Evolutionary conservation across 2,113 vertebrate species (phyloP), one percentile per base, ranked within the genome.

Genomic region (Coracopsis vasa): DNA sequence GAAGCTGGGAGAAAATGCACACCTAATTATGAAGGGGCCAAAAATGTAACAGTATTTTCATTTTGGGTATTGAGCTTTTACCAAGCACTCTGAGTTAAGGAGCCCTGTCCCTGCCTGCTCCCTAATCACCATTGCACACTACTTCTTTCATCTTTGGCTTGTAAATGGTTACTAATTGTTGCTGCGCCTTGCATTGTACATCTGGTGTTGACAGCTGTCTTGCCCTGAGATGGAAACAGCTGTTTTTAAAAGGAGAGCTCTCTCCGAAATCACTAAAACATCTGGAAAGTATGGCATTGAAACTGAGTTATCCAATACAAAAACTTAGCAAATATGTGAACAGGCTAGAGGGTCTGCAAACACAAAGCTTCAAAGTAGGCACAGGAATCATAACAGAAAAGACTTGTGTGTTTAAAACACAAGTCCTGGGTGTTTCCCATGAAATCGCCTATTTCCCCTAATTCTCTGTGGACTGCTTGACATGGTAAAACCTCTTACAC

Each of bases 131-230:
- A 65, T 31, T 0, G 0, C 27, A 72, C 51, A 28, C 81, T 70
- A 50, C 58, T 93, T 91, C 84, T 91, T 72, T 87, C 84, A 48
- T 79, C 77, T 95, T 88, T 95, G 87, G 84, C 89, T 95, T 80
- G 78, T 74, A 82, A 89, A 82, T 48, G 31, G 78, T 92, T 92
- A 87, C 78, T 95, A 91, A 92, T 87, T 92, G 93, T 94, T 87
- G 87, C 73, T 87, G 78, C 41, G 27, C 85, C 56, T 94, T 89
- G 42, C 72, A 61, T 53, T 65, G 91, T 91, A 69, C 91, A 95
- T 89, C 94, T 95, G 94, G 47, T 92, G 74, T 77, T 88, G 90
- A 92, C 89, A 95, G 89, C 96, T 96, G 95, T 81, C 45, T 82
- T 82, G 41, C 70, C 80, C 56, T 86, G 81, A 77, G 84, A 92